These are phyloP conservation scores for Drosophila fulvimacula DNA, from an alignment of 2,888 invertebrate species.

Conservation along the genomic window DNA sequence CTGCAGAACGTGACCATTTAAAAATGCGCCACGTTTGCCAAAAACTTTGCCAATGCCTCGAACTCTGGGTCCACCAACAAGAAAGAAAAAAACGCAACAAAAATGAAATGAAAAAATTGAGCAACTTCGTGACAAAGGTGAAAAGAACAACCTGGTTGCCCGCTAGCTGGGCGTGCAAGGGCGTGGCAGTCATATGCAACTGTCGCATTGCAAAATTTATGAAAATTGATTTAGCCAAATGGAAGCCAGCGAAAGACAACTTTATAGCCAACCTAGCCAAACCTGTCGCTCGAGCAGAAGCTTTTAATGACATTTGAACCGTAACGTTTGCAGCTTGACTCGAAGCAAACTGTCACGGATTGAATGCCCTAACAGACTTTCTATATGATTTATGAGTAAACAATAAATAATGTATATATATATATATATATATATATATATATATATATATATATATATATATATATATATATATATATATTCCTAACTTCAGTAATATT, in stretches of 20 bases:
- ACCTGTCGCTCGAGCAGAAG: conserved; percentile 14
- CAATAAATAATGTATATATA: background rate
- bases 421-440: too few relatives aligned
- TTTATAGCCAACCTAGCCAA: conserved; percentile 56
- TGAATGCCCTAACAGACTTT: conserved; percentile 12
- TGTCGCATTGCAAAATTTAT: conserved; percentile 72
- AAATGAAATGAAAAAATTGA: conserved; percentile 13
- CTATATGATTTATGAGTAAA: background rate
- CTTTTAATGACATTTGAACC: conserved; percentile 70
- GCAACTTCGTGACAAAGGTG: conserved; percentile 72
- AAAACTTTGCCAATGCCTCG: conserved; percentile 74
- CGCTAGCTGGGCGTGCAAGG: background rate
- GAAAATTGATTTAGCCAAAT: conserved; percentile 74
- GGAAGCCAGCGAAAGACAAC: conserved; percentile 62
- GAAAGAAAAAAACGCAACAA: conserved; percentile 11
- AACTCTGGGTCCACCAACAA: conserved; percentile 56
- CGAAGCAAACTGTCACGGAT: background rate
- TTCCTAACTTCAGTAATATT: too few relatives aligned
- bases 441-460: too few relatives aligned
- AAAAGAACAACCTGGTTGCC: conserved; percentile 43
- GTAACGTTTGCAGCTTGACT: conserved; percentile 31
- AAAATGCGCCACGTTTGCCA: conserved; percentile 79
- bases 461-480: too few relatives aligned
- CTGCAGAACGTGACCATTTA: conserved; percentile 83
- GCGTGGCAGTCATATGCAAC: conserved; percentile 72